Evolutionary conservation across 2,113 vertebrate species (phyloP).

Genomic region (Leptobrachium leishanense): DNA sequence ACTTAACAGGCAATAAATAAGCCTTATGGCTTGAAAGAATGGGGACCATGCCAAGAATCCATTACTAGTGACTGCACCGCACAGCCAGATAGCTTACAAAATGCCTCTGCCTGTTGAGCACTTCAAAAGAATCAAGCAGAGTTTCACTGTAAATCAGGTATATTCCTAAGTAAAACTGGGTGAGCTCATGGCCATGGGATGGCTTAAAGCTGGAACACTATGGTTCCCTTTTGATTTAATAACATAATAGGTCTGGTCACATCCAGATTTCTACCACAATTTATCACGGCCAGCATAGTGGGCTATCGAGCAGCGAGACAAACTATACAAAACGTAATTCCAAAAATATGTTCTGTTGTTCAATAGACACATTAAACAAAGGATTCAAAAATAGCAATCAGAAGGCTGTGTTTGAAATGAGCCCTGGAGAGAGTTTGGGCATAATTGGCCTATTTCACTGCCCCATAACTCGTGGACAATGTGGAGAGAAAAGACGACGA

Average conservation of each 20-base stretch:
- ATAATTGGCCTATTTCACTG: too few species aligned
- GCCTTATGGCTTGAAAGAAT: conserved; percentile 34
- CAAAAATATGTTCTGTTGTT: too few species aligned
- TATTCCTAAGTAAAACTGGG: conserved; percentile 5
- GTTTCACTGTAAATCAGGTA: conserved; percentile 28
- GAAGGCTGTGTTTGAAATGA: too few species aligned
- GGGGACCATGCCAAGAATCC: conserved; percentile 34
- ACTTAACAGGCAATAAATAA: conserved; percentile 47
- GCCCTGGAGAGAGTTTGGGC: too few species aligned
- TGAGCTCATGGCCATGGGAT: neutral
- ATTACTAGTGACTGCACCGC: conserved; percentile 22
- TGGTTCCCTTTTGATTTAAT: neutral
- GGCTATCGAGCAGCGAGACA: neutral
- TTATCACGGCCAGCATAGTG: neutral
- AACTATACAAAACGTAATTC: too few species aligned
- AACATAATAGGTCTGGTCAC: neutral
- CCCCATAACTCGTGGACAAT: too few species aligned
- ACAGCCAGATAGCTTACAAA: conserved; percentile 28
- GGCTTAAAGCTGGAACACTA: neutral
- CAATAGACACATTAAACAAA: too few species aligned
- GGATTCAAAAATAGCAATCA: too few species aligned
- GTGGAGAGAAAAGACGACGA: too few species aligned
- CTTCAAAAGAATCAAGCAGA: conserved; percentile 19
- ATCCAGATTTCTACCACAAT: neutral
- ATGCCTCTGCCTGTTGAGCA: conserved; percentile 22